Percentiles rank a stretch among this genome's conserved stretches.
Conservation (phyloP, 2,113 vertebrate species). For the Mohoua ochrocephala region DNA sequence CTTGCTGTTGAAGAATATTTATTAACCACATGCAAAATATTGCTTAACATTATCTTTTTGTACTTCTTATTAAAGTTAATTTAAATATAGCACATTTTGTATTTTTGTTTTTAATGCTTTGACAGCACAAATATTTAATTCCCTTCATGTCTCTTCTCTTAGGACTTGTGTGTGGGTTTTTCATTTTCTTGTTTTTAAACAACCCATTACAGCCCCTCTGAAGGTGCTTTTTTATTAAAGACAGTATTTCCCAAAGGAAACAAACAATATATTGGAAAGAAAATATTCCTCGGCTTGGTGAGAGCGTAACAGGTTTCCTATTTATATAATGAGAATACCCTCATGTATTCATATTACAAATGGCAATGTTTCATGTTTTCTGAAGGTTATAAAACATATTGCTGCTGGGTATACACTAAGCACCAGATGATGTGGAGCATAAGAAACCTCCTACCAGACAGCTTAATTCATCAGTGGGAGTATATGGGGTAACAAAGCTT, state of each 20-base stretch:
- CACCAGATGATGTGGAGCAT: neutral
- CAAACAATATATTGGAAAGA: neutral
- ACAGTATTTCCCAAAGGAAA: neutral
- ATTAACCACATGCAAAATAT: slow-evolving; percentile 67
- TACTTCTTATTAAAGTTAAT: slow-evolving; percentile 76
- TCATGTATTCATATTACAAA: neutral
- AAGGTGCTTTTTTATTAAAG: slow-evolving; percentile 19
- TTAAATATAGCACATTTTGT: slow-evolving; percentile 66
- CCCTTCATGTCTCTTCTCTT: neutral
- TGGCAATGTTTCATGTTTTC: neutral
- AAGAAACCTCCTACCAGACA: neutral
- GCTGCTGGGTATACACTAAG: neutral
- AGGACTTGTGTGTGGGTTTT: neutral
- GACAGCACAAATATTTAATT: neutral
- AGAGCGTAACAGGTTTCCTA: neutral
- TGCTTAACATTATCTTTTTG: slow-evolving; percentile 72
- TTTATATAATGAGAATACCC: neutral
- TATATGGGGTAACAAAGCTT: neutral
- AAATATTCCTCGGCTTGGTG: neutral
- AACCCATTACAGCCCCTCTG: neutral
- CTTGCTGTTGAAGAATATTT: slow-evolving; percentile 67
- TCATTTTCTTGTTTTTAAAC: slow-evolving; percentile 3
- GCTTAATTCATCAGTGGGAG: neutral
- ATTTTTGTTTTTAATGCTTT: slow-evolving; percentile 30
- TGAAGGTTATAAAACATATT: neutral